phyloP scores from a whole-genome alignment of 2,113 vertebrate genomes.

The Accipiter virgatus region DNA sequence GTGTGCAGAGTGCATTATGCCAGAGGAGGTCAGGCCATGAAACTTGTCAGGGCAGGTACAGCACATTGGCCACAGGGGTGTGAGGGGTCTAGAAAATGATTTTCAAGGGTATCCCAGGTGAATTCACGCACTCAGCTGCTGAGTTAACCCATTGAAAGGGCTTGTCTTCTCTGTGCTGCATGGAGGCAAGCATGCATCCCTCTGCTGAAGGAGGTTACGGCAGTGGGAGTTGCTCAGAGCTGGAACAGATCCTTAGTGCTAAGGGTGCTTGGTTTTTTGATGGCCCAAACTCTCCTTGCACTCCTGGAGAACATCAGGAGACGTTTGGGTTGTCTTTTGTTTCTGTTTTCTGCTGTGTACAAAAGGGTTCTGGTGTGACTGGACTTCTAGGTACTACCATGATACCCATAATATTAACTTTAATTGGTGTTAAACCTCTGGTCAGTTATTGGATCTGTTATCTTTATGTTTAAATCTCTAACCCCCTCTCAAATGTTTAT shows the following conservation, averaged over 20 bases:
- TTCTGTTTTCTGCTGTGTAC: neutral
- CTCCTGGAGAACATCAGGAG: neutral
- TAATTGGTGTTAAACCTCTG: neutral
- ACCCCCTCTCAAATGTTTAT: neutral
- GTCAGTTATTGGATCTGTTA: neutral
- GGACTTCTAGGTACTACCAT: neutral
- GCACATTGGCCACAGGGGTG: neutral
- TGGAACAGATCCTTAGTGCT: neutral
- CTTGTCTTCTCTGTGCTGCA: neutral
- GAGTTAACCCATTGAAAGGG: neutral
- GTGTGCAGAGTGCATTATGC: neutral
- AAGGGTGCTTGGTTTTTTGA: neutral
- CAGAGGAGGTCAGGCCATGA: neutral
- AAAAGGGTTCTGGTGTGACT: neutral
- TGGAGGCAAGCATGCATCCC: neutral
- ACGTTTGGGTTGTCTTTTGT: neutral
- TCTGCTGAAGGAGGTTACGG: neutral
- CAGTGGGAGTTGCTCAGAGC: neutral
- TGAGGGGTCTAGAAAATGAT: neutral
- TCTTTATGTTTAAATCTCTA: neutral
- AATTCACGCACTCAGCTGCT: neutral
- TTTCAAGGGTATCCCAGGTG: neutral
- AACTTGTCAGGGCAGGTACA: neutral
- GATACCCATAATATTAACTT: neutral
- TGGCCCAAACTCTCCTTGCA: neutral